A percentile compares a stretch with the other conserved stretches of the same genome.
phyloP scores from a whole-genome alignment of 1,140 invertebrate species.

The Leptoteleia sp. region DNA sequence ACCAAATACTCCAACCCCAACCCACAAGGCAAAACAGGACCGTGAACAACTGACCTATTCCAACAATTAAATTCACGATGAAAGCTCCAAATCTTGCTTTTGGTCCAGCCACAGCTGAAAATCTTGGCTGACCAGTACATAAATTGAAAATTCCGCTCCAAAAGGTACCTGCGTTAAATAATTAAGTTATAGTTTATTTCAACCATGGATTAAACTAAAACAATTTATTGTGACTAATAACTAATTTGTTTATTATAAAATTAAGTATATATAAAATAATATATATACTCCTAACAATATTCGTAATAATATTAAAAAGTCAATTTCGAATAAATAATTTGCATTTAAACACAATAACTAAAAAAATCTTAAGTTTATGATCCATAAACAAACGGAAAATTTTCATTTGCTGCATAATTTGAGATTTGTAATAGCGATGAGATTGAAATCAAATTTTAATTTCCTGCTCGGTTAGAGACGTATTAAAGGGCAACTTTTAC shows the following conservation, averaged over 20 bases:
- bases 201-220: too few relatives aligned
- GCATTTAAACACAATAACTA: too few relatives aligned
- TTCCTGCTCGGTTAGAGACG: conserved; percentile 16
- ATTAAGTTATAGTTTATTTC: too few relatives aligned
- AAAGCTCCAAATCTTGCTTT: conserved; percentile 88
- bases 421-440: conserved; percentile 19
- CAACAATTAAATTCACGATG: conserved; percentile 92
- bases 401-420: conserved; percentile 16
- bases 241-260: too few relatives aligned
- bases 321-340: too few relatives aligned
- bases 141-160: conserved; percentile 92
- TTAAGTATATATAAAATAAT: too few relatives aligned
- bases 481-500: conserved; percentile 14
- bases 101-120: conserved; percentile 87
- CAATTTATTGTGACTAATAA: too few relatives aligned
- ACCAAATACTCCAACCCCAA: conserved; percentile 98
- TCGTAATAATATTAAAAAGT: too few relatives aligned
- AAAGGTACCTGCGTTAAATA: conserved; percentile 87
- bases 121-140: conserved; percentile 93
- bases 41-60: conserved; percentile 92
- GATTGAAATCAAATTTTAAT: conserved; percentile 36
- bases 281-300: too few relatives aligned
- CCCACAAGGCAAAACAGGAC: conserved; percentile 97
- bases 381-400: too few relatives aligned
- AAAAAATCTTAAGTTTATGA: too few relatives aligned